Percentiles rank a stretch among this genome's conserved stretches.
Conservation (phyloP, 2,888 invertebrate genomes). For the Ethmia dodecea region DNA sequence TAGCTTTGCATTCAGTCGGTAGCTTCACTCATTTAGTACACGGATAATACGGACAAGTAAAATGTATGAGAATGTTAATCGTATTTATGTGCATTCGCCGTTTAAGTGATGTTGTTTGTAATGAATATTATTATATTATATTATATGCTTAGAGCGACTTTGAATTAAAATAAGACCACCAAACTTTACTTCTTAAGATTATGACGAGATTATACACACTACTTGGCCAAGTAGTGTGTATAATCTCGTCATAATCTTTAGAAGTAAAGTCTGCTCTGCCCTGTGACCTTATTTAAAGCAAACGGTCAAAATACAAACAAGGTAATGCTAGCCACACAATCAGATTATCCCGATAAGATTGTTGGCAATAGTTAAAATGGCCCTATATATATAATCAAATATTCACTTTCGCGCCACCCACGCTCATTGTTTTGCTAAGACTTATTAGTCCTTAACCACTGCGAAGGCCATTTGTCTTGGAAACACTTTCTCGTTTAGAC, state of each 20-base stretch:
- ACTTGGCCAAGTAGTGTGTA: too few species aligned
- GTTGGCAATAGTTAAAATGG: constrained; percentile 5
- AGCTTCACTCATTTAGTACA: constrained; percentile 21
- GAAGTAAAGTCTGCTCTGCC: too few species aligned
- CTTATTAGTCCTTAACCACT: constrained; percentile 42
- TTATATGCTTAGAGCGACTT: neutral
- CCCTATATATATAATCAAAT: constrained; percentile 37
- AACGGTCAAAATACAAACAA: too few species aligned
- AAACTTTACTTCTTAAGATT: too few species aligned
- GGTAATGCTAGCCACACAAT: too few species aligned
- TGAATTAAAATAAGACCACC: too few species aligned
- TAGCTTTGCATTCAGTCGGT: constrained; percentile 25
- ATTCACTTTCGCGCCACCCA: constrained; percentile 57
- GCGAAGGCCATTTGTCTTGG: constrained; percentile 38
- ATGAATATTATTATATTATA: constrained; percentile 4
- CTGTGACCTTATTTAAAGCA: too few species aligned
- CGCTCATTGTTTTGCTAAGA: constrained; percentile 41
- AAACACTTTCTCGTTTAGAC: constrained; percentile 46
- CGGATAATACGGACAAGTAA: constrained; percentile 17
- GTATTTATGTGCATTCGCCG: constrained; percentile 27
- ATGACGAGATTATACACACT: too few species aligned
- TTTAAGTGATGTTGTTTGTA: constrained; percentile 30
- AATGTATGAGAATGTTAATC: constrained; percentile 26
- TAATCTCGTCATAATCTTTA: too few species aligned
- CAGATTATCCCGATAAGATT: too few species aligned